A percentile compares a stretch with the other conserved stretches of the same genome.
These are phyloP conservation scores for Nomada hirtipes DNA, from an alignment of 2,888 invertebrate genomes.

Conservation along the genomic window DNA sequence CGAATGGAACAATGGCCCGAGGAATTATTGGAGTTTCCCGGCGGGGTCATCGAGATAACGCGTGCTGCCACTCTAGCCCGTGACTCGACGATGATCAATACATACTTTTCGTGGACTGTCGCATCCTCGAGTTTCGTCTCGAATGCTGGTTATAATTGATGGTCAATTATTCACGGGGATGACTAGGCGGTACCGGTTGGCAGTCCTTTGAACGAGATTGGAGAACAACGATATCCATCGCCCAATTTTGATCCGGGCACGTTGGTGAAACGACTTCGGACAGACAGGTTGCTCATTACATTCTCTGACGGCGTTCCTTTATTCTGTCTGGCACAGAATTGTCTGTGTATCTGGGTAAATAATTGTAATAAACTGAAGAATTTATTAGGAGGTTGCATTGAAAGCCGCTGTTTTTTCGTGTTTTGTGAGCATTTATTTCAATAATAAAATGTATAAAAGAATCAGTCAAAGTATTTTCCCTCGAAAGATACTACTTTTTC, in stretches of 20 bases:
- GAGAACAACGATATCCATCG: constrained; percentile 68
- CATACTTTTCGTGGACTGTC: constrained; percentile 66
- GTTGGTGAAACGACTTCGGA: constrained; percentile 42
- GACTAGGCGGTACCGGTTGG: constrained; percentile 61
- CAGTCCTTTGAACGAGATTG: constrained; percentile 49
- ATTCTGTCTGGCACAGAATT: neutral
- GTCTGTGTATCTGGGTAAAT: neutral
- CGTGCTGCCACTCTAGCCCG: constrained; percentile 30
- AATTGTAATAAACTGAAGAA: no score
- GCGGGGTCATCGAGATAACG: constrained; percentile 64
- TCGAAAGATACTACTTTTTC: no score
- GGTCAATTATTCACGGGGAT: constrained; percentile 68
- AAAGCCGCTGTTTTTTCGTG: no score
- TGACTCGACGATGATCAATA: constrained; percentile 68
- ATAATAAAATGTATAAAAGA: no score
- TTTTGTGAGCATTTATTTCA: no score
- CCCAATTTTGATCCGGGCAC: constrained; percentile 68
- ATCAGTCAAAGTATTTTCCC: no score
- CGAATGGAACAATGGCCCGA: constrained; percentile 53
- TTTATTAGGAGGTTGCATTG: no score
- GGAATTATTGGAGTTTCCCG: constrained; percentile 45
- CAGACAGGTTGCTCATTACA: constrained; percentile 20
- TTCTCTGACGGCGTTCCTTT: constrained; percentile 33
- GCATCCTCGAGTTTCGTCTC: constrained; percentile 53
- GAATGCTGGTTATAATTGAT: constrained; percentile 37